Evolutionary conservation across 92 coral and sea anemone species (phyloP), one percentile per base, ranked within the genome.

Genomic region (Porites cylindrica): DNA sequence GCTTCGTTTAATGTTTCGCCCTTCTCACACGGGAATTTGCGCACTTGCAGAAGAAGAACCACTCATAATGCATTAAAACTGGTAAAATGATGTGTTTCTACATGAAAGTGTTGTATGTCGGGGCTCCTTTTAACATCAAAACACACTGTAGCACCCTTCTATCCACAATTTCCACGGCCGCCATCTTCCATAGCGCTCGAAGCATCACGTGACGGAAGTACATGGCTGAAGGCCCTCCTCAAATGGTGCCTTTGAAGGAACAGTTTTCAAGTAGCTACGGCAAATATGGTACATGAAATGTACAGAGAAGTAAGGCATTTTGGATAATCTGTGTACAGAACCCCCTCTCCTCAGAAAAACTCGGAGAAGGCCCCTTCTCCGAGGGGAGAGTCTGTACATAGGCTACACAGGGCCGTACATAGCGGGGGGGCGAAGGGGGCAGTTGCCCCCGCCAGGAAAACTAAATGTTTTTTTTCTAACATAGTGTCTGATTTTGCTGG

Each of bases 111-210:
- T 64, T 8, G 8, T 62, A 61, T 63, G 75, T 74, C 61, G 9
- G 6, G 1, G 63, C 52, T 29, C 50, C 63, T 83, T 83, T 83
- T 51, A 43, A 20, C 74, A 63, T 64, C 63, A 83, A 83, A 83
- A 29, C 81, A 51, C 70, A 17, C 64, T 16, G 58, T 83, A 50
- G 8, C 20, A 18, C 10, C 18, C 18, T 60, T 50, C 62, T 61
- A 62, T 52, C 74, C 61, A 58, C 1, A 62, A 74, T n/a, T 47
- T 62, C 73, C 24, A 63, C 67, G 47, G 88, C 93, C 93, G 91
- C 93, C 93, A 90, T 86, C 93, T 86, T 21, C 80, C 83, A 75
- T 86, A 75, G 70, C 75, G 75, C 86, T 80, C 87, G 93, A 63
- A 70, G 76, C 50, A 54, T 51, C 87, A 83, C 87, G 87, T 83